Evolutionary conservation across 1,140 invertebrate species (phyloP), one percentile per base, ranked within the genome.

Genomic region (Pseudomyrmex pallidus): DNA sequence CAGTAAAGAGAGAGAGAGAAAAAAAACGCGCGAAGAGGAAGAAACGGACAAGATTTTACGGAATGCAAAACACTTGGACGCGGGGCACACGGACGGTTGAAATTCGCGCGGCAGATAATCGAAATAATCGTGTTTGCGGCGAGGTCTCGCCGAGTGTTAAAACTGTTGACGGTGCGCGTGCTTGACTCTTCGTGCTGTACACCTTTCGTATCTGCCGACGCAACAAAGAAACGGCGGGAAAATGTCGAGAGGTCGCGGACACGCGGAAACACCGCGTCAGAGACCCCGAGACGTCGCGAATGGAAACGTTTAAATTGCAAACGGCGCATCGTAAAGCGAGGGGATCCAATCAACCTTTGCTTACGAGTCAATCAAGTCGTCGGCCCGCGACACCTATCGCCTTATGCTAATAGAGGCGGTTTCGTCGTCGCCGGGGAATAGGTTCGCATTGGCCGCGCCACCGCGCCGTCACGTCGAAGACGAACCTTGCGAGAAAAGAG

Each of bases 321-420:
- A 88, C 70, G 76, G 59, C 54, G 13, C 54, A 64, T 82, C 74
- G 70, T 88, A 88, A 88, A 88, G 54, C 63, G 46, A 25, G 74
- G 25, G 54, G 70, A 85, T 87, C 83, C 86, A 88, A 88, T 88
- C 86, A 88, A 85, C 76, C 86, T 87, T 87, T 66, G 70, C 82
- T 87, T 87, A 88, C 82, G 48, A 88, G 86, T 87, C 74, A 85
- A 87, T 88, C 74, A 67, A 66, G 54, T 61, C 70, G 85, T 77
- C 72, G 46, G 46, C 1, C 50, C 48, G 70, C 78, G 78, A 74
- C 78, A 82, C 78, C 78, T 82, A 82, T 82, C 78, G 68, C 57
- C 20, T 86, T 83, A 87, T 86, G 84, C 67, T 87, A 87, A 87
- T 86, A 56, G 25, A 70, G 56, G 52, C 76, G 56, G 52, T 83